A percentile compares a stretch with the other conserved stretches of the same genome.
Evolutionary conservation across 2,797 vertebrate species (phyloP).

Genomic region (Enteromius viviparus): DNA sequence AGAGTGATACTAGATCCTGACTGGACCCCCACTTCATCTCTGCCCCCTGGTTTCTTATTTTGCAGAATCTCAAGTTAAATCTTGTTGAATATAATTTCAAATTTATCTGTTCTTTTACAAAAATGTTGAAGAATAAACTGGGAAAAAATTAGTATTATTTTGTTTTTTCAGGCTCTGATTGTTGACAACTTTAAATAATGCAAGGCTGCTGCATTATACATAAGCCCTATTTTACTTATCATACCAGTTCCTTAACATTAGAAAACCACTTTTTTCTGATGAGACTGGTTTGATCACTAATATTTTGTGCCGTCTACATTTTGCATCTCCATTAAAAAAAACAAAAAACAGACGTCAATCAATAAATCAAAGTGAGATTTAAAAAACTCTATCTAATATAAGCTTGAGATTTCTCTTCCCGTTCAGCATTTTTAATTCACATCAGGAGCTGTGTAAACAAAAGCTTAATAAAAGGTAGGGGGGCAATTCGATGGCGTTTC

Average conservation of each 20-base stretch:
- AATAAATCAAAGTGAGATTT: conserved; percentile 3
- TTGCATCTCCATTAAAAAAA: background rate
- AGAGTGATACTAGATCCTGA: conserved; percentile 20
- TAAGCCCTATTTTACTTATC: background rate
- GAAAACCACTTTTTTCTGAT: background rate
- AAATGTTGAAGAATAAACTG: background rate
- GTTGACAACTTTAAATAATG: background rate
- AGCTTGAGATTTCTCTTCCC: background rate
- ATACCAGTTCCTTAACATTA: background rate
- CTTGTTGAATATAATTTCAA: background rate
- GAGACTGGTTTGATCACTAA: background rate
- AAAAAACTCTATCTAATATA: background rate
- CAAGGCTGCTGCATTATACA: background rate
- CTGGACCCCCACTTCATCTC: conserved; percentile 13
- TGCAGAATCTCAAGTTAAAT: background rate
- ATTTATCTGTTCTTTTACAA: background rate
- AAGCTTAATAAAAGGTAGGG: conserved; percentile 39
- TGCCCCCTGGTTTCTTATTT: background rate
- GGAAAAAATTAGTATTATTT: background rate
- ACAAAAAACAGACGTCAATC: background rate
- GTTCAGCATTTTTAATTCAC: conserved; percentile 22
- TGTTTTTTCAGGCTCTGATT: background rate
- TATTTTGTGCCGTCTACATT: background rate
- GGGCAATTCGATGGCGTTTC: conserved; percentile 26
- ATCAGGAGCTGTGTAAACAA: conserved; percentile 12